Percentiles rank a stretch among this genome's conserved stretches.
phyloP scores from a whole-genome alignment of 2,888 invertebrate species.

The Agonopterix heracliana region DNA sequence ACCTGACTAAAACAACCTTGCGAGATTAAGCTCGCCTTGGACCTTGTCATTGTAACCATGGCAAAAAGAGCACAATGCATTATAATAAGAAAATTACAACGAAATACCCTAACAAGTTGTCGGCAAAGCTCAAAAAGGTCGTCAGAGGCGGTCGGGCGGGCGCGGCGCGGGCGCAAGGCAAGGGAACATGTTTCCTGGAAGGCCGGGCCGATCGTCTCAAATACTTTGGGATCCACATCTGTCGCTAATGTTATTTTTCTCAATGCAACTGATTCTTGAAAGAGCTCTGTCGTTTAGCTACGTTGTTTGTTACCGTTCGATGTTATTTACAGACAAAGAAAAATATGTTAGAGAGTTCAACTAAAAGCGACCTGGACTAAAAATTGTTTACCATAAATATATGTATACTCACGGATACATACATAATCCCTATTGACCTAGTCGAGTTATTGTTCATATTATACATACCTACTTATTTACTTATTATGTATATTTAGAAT shows the following conservation, averaged over 20 bases:
- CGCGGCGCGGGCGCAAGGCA: conserved; percentile 18
- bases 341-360: background rate
- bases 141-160: conserved; percentile 26
- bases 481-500: no score
- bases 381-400: no score
- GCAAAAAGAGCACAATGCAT: conserved; percentile 32
- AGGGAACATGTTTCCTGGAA: conserved; percentile 56
- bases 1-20: no score
- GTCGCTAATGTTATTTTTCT: conserved; percentile 49
- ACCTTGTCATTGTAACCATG: conserved; percentile 32
- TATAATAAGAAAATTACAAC: conserved; percentile 42
- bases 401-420: no score
- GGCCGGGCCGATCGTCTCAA: conserved; percentile 53
- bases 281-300: conserved; percentile 23
- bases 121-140: conserved; percentile 62
- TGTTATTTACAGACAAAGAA: no score
- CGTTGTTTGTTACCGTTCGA: no score
- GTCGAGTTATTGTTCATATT: no score
- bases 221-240: conserved; percentile 59
- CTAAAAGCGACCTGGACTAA: no score
- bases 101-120: conserved; percentile 48
- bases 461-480: no score
- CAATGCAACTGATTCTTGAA: conserved; percentile 12
- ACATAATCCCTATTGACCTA: no score
- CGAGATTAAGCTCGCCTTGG: no score